These are phyloP conservation scores for Salvelinus fontinalis DNA, from an alignment of 2,113 vertebrate genomes.

Conservation along the genomic window DNA sequence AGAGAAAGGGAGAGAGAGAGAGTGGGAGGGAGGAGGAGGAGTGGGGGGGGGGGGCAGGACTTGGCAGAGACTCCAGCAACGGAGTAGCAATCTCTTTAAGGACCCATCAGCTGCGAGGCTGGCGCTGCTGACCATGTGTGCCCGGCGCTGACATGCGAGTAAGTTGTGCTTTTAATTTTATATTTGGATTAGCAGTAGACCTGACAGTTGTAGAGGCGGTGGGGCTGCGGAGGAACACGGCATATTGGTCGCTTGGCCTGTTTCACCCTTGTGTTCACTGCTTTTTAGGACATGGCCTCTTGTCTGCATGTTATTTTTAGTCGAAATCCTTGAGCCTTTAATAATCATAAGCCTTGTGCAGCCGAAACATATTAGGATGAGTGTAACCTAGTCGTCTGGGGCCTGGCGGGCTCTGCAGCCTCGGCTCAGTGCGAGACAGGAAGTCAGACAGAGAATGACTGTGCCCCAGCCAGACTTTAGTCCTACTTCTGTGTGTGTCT, in stretches of 20 bases:
- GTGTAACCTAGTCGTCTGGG: constrained; percentile 50
- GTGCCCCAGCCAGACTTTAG: neutral
- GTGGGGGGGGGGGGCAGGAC: constrained; percentile 39
- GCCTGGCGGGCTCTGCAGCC: constrained; percentile 47
- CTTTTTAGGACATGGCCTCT: constrained; percentile 38
- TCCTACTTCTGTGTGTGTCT: constrained; percentile 14
- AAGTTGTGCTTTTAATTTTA: constrained; percentile 56
- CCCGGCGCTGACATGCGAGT: constrained; percentile 42
- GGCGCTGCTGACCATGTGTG: constrained; percentile 18
- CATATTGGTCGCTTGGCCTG: constrained; percentile 54
- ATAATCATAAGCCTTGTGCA: constrained; percentile 62
- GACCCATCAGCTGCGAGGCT: constrained; percentile 24
- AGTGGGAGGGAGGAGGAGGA: neutral
- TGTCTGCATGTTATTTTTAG: constrained; percentile 65
- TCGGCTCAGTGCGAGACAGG: constrained; percentile 47
- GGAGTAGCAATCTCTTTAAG: constrained; percentile 40
- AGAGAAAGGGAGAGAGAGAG: neutral
- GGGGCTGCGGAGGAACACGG: constrained; percentile 33
- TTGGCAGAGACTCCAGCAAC: constrained; percentile 40
- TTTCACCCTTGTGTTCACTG: constrained; percentile 44
- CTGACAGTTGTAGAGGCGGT: constrained; percentile 30
- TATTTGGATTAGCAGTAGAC: constrained; percentile 35
- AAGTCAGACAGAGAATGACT: constrained; percentile 39
- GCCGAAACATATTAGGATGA: constrained; percentile 58
- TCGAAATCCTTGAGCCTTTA: constrained; percentile 60